phyloP scores from a whole-genome alignment of 2,888 invertebrate genomes.

The Apamea anceps region DNA sequence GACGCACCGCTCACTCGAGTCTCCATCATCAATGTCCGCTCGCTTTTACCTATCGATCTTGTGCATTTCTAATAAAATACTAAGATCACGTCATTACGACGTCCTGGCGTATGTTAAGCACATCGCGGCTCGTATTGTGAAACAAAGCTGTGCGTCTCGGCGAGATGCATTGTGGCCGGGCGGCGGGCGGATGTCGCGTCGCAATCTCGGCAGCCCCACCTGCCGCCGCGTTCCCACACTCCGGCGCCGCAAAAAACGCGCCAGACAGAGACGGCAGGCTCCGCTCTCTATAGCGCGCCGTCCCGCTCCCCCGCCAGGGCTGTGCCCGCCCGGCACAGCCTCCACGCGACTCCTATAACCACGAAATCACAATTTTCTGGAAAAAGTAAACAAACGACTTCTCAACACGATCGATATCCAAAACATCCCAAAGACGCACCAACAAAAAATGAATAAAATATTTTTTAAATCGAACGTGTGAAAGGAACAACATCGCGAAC shows the following conservation, averaged over 20 bases:
- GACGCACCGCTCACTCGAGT: conserved; percentile 59
- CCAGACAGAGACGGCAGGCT: conserved; percentile 79
- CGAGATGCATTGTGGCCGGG: conserved; percentile 89
- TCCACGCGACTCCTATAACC: conserved; percentile 79
- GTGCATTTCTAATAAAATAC: conserved; percentile 73
- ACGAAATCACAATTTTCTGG: conserved; percentile 85
- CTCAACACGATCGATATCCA: conserved; percentile 64
- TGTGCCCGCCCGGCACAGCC: conserved; percentile 76
- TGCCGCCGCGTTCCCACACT: conserved; percentile 90
- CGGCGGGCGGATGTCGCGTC: conserved; percentile 90
- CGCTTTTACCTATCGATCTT: conserved; percentile 59
- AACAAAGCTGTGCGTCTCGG: conserved; percentile 81
- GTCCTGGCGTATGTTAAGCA: conserved; percentile 84
- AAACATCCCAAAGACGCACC: conserved; percentile 46
- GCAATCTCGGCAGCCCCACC: conserved; percentile 90
- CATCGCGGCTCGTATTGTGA: conserved; percentile 84
- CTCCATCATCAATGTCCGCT: conserved; percentile 51
- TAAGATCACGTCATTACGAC: conserved; percentile 79
- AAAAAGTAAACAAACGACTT: conserved; percentile 78
- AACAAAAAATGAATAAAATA: conserved; percentile 50
- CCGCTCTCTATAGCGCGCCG: conserved; percentile 76
- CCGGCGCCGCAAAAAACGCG: conserved; percentile 90
- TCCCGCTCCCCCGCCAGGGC: conserved; percentile 84
- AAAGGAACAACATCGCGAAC: conserved; percentile 63
- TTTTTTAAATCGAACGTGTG: conserved; percentile 65